phyloP scores from a whole-genome alignment of 2,797 vertebrate species.

The Astyanax mexicanus region DNA sequence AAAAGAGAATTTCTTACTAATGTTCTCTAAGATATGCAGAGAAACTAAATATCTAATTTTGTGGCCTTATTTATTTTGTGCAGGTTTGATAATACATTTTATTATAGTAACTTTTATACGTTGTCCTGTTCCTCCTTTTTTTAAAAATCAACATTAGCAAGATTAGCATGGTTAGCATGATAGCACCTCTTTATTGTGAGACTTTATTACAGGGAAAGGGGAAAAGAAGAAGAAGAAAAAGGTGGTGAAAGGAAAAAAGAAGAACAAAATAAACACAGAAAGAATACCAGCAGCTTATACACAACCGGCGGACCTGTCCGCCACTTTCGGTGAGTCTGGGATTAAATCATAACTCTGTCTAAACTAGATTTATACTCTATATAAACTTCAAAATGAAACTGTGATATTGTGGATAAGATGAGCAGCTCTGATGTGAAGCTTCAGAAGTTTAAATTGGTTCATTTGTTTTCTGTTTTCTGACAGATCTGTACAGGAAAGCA shows the following conservation, averaged over 20 bases:
- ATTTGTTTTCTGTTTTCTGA: constrained; percentile 65
- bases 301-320: constrained; percentile 73
- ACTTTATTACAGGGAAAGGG: constrained; percentile 57
- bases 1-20: too few relatives aligned
- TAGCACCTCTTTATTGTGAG: background rate
- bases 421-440: constrained; percentile 8
- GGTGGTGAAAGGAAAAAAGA: constrained; percentile 69
- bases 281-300: constrained; percentile 63
- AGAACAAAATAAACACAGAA: constrained; percentile 84
- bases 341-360: constrained; percentile 38
- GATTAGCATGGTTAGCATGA: background rate
- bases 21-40: too few relatives aligned
- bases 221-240: constrained; percentile 76
- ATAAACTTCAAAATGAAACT: background rate
- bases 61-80: too few relatives aligned
- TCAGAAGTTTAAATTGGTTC: constrained; percentile 49
- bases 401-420: background rate
- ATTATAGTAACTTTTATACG: too few relatives aligned
- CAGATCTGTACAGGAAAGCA: constrained; percentile 88
- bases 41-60: too few relatives aligned
- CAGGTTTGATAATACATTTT: too few relatives aligned
- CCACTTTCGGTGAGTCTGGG: constrained; percentile 78
- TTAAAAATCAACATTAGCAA: too few relatives aligned
- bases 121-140: too few relatives aligned
- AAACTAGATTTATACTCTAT: constrained; percentile 1